Conservation (phyloP, 1,140 invertebrate species). For the Mylabris phalerata region DNA sequence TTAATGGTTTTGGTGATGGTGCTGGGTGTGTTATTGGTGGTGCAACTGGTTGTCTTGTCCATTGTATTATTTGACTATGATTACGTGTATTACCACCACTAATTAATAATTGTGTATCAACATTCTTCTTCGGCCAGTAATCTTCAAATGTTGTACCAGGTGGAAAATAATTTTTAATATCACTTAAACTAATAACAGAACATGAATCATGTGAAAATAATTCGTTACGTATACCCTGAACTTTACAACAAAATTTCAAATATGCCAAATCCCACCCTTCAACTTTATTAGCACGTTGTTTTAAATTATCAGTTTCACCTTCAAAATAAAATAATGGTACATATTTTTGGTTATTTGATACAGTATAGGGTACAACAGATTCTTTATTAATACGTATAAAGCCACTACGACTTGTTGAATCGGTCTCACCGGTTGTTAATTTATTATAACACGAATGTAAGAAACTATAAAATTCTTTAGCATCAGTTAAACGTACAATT, state of each 20-base stretch:
- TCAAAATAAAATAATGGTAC: slow-evolving; percentile 93
- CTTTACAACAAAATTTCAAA: slow-evolving; percentile 90
- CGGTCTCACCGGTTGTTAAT: slow-evolving; percentile 57
- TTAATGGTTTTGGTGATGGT: slow-evolving; percentile 45
- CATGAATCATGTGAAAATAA: slow-evolving; percentile 83
- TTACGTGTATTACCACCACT: slow-evolving; percentile 43
- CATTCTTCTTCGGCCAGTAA: slow-evolving; percentile 83
- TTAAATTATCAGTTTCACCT: slow-evolving; percentile 83
- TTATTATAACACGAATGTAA: slow-evolving; percentile 82
- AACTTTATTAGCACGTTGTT: slow-evolving; percentile 73
- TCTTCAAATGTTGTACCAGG: slow-evolving; percentile 82
- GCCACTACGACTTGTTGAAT: slow-evolving; percentile 75
- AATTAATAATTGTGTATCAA: slow-evolving; percentile 62
- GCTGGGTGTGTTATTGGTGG: slow-evolving; percentile 40
- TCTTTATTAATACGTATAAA: slow-evolving; percentile 92
- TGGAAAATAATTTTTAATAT: slow-evolving; percentile 86
- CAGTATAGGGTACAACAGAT: slow-evolving; percentile 87
- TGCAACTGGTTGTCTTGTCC: slow-evolving; percentile 52
- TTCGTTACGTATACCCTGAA: slow-evolving; percentile 86
- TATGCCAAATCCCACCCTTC: slow-evolving; percentile 89
- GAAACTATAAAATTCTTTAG: slow-evolving; percentile 85
- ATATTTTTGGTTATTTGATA: slow-evolving; percentile 74
- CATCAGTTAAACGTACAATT: slow-evolving; percentile 79
- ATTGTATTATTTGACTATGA: slow-evolving; percentile 52
- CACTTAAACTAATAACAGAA: slow-evolving; percentile 78